phyloP scores from a whole-genome alignment of 2,888 invertebrate species.

The Spilarctia lutea region DNA sequence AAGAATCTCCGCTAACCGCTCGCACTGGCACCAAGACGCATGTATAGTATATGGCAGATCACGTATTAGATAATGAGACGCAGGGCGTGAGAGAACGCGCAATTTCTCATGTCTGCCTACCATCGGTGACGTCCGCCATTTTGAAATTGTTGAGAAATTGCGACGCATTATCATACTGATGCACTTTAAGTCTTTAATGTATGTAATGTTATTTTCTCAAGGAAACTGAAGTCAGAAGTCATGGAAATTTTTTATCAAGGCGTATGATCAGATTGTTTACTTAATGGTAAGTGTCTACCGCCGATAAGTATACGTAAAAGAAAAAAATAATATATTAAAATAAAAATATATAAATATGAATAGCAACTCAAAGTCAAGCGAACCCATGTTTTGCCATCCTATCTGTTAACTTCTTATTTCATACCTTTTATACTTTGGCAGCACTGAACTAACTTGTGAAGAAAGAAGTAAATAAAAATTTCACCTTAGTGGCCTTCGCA shows the following conservation, averaged over 20 bases:
- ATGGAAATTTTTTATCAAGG: background rate
- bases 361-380: background rate
- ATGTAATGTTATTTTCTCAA: conserved; percentile 9
- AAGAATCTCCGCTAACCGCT: conserved; percentile 27
- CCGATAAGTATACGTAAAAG: background rate
- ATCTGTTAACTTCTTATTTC: too few relatives aligned
- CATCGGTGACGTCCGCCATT: conserved; percentile 21
- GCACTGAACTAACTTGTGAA: background rate
- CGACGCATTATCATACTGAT: conserved; percentile 15
- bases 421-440: background rate
- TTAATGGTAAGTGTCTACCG: background rate
- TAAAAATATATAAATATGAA: too few relatives aligned
- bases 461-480: too few relatives aligned
- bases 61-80: conserved; percentile 44
- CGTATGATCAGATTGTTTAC: background rate
- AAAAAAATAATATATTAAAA: too few relatives aligned
- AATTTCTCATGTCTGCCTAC: conserved; percentile 40
- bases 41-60: conserved; percentile 29
- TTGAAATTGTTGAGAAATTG: conserved; percentile 26
- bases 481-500: background rate
- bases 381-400: background rate
- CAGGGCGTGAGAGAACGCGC: conserved; percentile 50
- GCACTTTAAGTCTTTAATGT: background rate
- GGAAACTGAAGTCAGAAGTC: conserved; percentile 1
- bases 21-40: conserved; percentile 9